Evolutionary conservation across 2,797 vertebrate species (phyloP), one percentile per base, ranked within the genome.

Genomic region (Myotis planiceps): DNA sequence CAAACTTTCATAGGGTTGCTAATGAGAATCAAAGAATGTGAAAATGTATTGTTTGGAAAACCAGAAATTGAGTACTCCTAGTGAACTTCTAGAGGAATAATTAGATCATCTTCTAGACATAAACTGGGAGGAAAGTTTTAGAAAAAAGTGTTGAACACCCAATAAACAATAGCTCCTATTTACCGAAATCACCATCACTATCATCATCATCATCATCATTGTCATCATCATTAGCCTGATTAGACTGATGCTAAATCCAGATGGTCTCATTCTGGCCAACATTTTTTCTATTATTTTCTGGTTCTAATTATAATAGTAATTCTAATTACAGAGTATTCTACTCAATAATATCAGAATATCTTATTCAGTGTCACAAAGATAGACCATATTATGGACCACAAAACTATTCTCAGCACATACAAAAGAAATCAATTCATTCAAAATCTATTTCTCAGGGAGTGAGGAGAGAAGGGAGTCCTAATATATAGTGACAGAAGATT

Each of bases 21-120:
- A 95, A 93, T 92, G 72, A 90, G 69, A 32, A 93, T 89, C n/a
- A 91, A 23, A 85, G 3, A 71, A 65, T 72, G 15, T 80, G 21
- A 90, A 94, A 76, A 76, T 83, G 19, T 53, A 69, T 84, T 49
- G 7, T n/a, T 66, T 90, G 49, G 42, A 51, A 92, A 95, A 92
- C 9, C 71, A 68, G 94, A 89, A 87, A 58, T 27, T 82, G 27
- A 96, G 6, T n/a, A 39, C 14, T 84, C 80, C 45, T 53, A 88
- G 6, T 58, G 34, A 45, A 95, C 66, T 75, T 21, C 27, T 90
- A 51, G 60, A 86, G 66, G 49, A 88, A 86, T 65, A 66, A 60
- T 45, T 66, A 88, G 78, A 75, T 82, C n/a, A 94, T 82, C 21
- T 78, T 88, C 13, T 69, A 37, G 29, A 49, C 25, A 51, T 63